A percentile compares a stretch with the other conserved stretches of the same genome.
phyloP scores from a whole-genome alignment of 2,797 vertebrate genomes.

The Liasis olivaceus region DNA sequence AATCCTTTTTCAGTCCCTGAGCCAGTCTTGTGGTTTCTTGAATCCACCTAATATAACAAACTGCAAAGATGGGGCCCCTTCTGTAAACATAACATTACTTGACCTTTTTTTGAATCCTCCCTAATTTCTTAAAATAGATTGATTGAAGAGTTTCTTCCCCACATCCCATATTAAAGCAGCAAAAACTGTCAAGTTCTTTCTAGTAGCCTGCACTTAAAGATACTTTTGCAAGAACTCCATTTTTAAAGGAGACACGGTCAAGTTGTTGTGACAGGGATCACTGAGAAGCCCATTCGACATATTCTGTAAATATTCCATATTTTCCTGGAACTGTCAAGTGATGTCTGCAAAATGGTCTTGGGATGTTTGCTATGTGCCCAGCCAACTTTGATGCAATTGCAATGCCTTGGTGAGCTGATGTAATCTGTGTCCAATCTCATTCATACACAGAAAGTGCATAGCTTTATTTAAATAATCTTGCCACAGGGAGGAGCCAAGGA shows the following conservation, averaged over 20 bases:
- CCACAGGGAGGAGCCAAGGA: slow-evolving; percentile 55
- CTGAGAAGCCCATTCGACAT: slow-evolving; percentile 40
- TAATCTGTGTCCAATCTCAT: slow-evolving; percentile 39
- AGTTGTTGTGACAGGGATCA: slow-evolving; percentile 54
- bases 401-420: slow-evolving; percentile 47
- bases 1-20: neutral
- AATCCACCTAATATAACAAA: neutral
- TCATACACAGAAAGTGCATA: slow-evolving; percentile 37
- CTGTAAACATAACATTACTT: too few species aligned
- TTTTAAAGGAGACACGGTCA: slow-evolving; percentile 56
- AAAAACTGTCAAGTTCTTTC: neutral
- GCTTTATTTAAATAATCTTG: slow-evolving; percentile 64
- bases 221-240: slow-evolving; percentile 28
- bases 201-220: neutral
- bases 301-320: slow-evolving; percentile 63
- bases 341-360: slow-evolving; percentile 60
- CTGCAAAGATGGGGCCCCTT: neutral
- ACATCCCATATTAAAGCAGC: neutral
- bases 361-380: slow-evolving; percentile 61
- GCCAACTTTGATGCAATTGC: slow-evolving; percentile 61
- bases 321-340: slow-evolving; percentile 64
- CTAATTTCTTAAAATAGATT: neutral
- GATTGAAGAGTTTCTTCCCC: neutral
- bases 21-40: neutral
- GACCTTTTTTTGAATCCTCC: neutral